A percentile compares a stretch with the other conserved stretches of the same genome.
Conservation (phyloP, 2,113 vertebrate species). For the Oenanthe melanoleuca region DNA sequence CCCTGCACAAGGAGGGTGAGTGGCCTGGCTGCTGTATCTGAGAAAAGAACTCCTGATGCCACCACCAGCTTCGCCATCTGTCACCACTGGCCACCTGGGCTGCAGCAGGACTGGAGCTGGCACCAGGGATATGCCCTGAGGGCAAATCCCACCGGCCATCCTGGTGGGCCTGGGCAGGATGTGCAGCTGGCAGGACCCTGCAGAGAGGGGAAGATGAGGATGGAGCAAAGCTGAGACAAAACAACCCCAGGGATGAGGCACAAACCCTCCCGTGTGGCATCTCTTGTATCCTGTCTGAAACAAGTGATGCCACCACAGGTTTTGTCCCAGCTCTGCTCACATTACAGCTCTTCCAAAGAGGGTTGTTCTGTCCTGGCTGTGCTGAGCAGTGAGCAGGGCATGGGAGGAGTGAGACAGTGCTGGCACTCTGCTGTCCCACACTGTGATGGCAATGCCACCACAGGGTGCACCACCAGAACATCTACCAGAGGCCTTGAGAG, state of each 20-base stretch:
- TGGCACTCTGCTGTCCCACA: neutral
- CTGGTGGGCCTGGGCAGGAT: neutral
- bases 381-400: accelerated
- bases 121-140: neutral
- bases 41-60: neutral
- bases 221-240: neutral
- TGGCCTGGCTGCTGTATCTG: neutral
- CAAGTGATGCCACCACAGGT: accelerated
- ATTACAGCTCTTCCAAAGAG: neutral
- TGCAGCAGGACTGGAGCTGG: neutral
- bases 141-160: neutral
- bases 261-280: accelerated
- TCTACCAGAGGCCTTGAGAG: neutral
- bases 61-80: constrained; percentile 65
- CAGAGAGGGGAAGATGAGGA: neutral
- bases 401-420: accelerated
- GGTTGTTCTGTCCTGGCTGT: neutral
- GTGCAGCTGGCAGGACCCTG: neutral
- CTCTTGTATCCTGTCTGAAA: neutral
- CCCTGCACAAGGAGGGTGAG: neutral
- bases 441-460: neutral
- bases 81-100: constrained; percentile 29
- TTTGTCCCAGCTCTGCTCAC: neutral
- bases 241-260: neutral
- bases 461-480: accelerated